phyloP scores from a whole-genome alignment of 2,113 vertebrate species.

The Salminus brasiliensis region DNA sequence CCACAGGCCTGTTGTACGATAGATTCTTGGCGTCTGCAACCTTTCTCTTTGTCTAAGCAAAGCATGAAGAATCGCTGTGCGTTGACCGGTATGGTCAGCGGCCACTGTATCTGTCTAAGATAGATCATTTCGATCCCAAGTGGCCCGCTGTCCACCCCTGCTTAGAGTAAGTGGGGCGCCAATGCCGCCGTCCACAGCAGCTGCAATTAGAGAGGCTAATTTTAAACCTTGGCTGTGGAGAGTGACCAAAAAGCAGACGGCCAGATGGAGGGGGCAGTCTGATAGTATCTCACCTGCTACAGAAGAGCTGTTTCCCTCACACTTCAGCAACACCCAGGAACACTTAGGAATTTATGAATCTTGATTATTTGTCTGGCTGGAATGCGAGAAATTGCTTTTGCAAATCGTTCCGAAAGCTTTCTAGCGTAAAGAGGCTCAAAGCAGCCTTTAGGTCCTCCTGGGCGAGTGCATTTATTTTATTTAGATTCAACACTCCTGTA shows the following conservation, averaged over 20 bases:
- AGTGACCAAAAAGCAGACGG: constrained; percentile 26
- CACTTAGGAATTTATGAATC: constrained; percentile 21
- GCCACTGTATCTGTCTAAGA: constrained; percentile 16
- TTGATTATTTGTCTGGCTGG: constrained; percentile 28
- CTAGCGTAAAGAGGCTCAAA: background rate
- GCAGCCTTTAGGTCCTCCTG: constrained; percentile 1
- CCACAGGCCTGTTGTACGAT: too few relatives aligned
- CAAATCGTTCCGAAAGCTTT: background rate
- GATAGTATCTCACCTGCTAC: constrained; percentile 27
- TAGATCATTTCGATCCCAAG: background rate
- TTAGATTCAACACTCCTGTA: background rate
- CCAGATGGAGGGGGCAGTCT: constrained; percentile 38
- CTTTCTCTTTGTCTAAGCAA: too few relatives aligned
- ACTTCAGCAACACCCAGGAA: constrained; percentile 17
- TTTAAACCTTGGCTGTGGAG: constrained; percentile 34
- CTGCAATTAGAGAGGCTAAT: constrained; percentile 48
- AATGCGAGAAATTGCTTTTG: constrained; percentile 32
- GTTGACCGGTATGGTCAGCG: constrained; percentile 1
- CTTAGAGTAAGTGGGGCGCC: constrained; percentile 23
- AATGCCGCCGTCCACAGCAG: constrained; percentile 29
- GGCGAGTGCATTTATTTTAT: background rate
- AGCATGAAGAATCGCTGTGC: too few relatives aligned
- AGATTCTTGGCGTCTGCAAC: background rate
- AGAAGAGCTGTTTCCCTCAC: constrained; percentile 20
- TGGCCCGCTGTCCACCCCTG: constrained; percentile 26